Conservation (phyloP, 1,140 invertebrate genomes). For the Sogatella furcifera region DNA sequence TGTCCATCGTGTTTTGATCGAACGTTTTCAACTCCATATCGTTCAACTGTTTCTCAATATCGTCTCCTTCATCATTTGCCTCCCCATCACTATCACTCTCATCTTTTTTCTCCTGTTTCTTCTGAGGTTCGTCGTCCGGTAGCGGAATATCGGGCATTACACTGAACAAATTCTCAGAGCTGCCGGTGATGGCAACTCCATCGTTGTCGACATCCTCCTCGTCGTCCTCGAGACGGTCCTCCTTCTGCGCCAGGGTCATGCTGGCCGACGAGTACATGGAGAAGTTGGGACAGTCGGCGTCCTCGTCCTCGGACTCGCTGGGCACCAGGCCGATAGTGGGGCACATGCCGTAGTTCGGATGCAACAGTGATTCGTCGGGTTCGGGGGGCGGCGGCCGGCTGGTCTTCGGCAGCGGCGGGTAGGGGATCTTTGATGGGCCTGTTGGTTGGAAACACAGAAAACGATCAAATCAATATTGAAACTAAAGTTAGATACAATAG, state of each 20-base stretch:
- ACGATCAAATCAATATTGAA: too few species aligned
- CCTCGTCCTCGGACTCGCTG: conserved; percentile 37
- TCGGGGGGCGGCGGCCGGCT: too few species aligned
- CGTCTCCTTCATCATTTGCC: conserved; percentile 25
- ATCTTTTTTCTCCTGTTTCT: conserved; percentile 18
- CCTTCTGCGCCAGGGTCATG: conserved; percentile 37
- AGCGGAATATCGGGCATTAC: conserved; percentile 12
- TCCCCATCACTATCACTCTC: conserved; percentile 20
- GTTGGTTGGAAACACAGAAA: too few species aligned
- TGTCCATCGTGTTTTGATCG: conserved; percentile 28
- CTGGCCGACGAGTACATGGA: conserved; percentile 70
- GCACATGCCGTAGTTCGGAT: neutral
- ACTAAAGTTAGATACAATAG: too few species aligned
- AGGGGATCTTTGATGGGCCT: too few species aligned
- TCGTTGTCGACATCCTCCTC: conserved; percentile 5
- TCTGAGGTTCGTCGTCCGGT: neutral
- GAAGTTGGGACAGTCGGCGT: conserved; percentile 56
- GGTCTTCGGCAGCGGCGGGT: too few species aligned
- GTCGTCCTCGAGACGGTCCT: conserved; percentile 21
- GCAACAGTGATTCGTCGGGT: neutral
- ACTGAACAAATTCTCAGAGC: conserved; percentile 4
- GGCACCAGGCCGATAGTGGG: conserved; percentile 18
- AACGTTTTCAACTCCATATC: conserved; percentile 31
- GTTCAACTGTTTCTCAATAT: conserved; percentile 28
- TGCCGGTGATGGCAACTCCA: conserved; percentile 2